phyloP scores from a whole-genome alignment of 2,888 invertebrate genomes.

The Pegoplata infirma region DNA sequence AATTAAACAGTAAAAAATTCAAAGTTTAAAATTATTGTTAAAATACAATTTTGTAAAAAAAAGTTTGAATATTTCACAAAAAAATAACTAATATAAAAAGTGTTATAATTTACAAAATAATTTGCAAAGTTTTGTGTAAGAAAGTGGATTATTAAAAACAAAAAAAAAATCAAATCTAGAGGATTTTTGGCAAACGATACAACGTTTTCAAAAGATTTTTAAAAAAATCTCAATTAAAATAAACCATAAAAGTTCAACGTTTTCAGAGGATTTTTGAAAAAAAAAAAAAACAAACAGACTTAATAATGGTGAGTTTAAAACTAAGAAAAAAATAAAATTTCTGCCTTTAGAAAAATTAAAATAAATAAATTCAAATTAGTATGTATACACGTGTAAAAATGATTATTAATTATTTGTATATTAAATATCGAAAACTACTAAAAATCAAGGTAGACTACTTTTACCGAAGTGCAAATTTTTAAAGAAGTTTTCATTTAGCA shows the following conservation, averaged over 20 bases:
- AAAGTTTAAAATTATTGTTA: constrained; percentile 23
- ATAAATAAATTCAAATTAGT: no score
- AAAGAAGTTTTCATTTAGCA: no score
- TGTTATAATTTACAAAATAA: neutral
- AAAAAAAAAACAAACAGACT: constrained; percentile 5
- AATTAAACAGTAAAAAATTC: constrained; percentile 11
- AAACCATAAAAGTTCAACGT: no score
- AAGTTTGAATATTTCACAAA: constrained; percentile 17
- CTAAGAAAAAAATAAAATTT: no score
- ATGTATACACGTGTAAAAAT: no score
- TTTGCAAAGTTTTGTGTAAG: no score
- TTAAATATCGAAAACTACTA: no score
- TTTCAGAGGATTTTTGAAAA: neutral
- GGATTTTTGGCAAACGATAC: constrained; percentile 7
- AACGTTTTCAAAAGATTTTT: constrained; percentile 6
- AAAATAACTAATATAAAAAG: neutral
- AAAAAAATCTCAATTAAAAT: neutral
- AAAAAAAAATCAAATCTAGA: neutral
- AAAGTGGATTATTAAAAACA: neutral
- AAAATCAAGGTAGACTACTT: no score
- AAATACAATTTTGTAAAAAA: constrained; percentile 7
- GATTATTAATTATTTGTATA: no score
- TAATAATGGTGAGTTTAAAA: no score
- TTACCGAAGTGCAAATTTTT: no score
- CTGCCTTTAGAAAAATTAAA: neutral